Evolutionary conservation across 2,888 invertebrate species (phyloP).

Genomic region (Mimachlamys varia): DNA sequence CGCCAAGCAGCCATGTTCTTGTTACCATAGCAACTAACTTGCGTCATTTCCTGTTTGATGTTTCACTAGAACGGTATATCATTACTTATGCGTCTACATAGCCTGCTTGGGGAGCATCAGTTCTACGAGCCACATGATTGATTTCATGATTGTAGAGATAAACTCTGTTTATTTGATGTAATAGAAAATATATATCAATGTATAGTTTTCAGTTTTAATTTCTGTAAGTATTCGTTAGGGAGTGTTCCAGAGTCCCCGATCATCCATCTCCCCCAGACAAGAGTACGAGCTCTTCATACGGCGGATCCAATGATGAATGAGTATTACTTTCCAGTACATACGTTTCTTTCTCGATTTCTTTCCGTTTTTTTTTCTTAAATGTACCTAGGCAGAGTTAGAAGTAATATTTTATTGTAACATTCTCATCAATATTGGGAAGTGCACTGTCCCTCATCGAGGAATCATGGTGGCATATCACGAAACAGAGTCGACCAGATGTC

Average conservation of each 20-base stretch:
- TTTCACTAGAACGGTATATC: neutral
- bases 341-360: conserved; percentile 27
- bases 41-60: conserved; percentile 32
- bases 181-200: conserved; percentile 36
- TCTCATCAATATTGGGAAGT: conserved; percentile 34
- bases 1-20: neutral
- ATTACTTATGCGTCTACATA: neutral
- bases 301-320: conserved; percentile 20
- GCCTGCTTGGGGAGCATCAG: conserved; percentile 25
- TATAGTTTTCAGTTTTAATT: conserved; percentile 36
- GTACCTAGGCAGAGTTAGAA: conserved; percentile 34
- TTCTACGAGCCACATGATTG: conserved; percentile 10
- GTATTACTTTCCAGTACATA: conserved; percentile 32
- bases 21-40: neutral
- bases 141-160: conserved; percentile 23
- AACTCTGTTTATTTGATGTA: conserved; percentile 36
- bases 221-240: conserved; percentile 36
- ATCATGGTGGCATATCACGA: conserved; percentile 35
- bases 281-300: conserved; percentile 25
- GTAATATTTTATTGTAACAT: conserved; percentile 31
- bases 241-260: neutral
- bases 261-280: conserved; percentile 25
- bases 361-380: conserved; percentile 26
- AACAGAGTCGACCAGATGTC: conserved; percentile 28
- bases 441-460: conserved; percentile 40